Evolutionary conservation across 2,797 vertebrate species (phyloP), one percentile per base, ranked within the genome.

Genomic region (Dermochelys coriacea): DNA sequence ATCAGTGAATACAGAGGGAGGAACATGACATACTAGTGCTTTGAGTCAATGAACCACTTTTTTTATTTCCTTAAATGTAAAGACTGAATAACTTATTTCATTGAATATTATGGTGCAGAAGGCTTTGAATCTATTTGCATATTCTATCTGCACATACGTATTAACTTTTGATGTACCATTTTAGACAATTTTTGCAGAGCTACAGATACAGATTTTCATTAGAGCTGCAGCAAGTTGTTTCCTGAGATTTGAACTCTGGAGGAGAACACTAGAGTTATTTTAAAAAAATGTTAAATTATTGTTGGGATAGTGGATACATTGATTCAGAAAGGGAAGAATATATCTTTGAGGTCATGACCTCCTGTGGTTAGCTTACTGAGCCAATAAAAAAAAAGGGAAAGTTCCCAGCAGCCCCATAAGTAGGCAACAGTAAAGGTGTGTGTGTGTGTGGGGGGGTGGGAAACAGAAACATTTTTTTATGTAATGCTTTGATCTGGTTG

Each of bases 41-140:
- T 78, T 88, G 8, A 98, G 85, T 57, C 91, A 97, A 59, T 55
- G 86, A 61, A 95, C 79, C 94, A 91, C 88, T 96, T 84, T 93
- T 97, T 97, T 97, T 96, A 96, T 97, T 98, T 96, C 87, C 86
- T 93, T 93, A 97, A 97, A 95, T 95, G 88, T 96, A 97, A 97
- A 87, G 91, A 80, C n/a, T 96, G 92, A 97, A 95, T 91, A 96
- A 93, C 85, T 97, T 95, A 97, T 96, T 97, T 98, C 89, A 97
- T 98, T 97, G 97, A 97, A 96, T 98, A 97, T 96, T 89, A 96
- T 95, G 75, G 78, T 64, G 68, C 93, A 93, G 88, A 96, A 90
- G 94, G 79, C 94, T 97, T 95, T 96, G 82, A 86, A 93, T 92
- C 41, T 86, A 98, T 98, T 97, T 97, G 92, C 97, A 97, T 98